A percentile compares a stretch with the other conserved stretches of the same genome.
Conservation (phyloP, 2,888 invertebrate genomes). For the Agriopis leucophaearia region DNA sequence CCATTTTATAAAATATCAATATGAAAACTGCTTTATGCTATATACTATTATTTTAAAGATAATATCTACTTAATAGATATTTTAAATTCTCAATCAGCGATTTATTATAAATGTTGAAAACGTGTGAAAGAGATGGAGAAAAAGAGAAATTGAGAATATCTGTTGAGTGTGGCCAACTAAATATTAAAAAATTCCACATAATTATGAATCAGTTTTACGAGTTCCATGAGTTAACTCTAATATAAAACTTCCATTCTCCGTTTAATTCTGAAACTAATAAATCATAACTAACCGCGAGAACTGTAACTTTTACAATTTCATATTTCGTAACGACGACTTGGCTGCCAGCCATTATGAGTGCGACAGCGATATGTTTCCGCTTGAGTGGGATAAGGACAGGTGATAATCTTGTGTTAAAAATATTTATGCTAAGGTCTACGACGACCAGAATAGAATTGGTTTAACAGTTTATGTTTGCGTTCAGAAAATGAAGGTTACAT, state of each 20-base stretch:
- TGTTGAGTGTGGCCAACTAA: background rate
- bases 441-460: slow-evolving; percentile 60
- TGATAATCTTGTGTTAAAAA: slow-evolving; percentile 84
- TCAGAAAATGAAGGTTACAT: slow-evolving; percentile 74
- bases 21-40: too few species aligned
- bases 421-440: slow-evolving; percentile 85
- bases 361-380: slow-evolving; percentile 69
- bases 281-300: slow-evolving; percentile 54
- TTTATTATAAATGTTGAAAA: too few species aligned
- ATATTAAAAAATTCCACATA: background rate
- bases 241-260: slow-evolving; percentile 19
- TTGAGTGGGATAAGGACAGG: slow-evolving; percentile 76
- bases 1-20: too few species aligned
- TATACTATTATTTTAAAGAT: too few species aligned
- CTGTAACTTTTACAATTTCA: slow-evolving; percentile 70
- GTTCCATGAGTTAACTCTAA: slow-evolving; percentile 20
- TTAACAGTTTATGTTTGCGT: slow-evolving; percentile 73
- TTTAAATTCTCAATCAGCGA: too few species aligned
- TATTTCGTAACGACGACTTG: slow-evolving; percentile 83
- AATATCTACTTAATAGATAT: too few species aligned
- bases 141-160: too few species aligned
- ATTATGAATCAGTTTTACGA: slow-evolving; percentile 21
- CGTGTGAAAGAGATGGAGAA: too few species aligned
- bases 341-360: slow-evolving; percentile 72
- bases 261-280: slow-evolving; percentile 29